These are phyloP conservation scores for Pyrgilauda ruficollis DNA, from an alignment of 2,113 vertebrate genomes.

Conservation along the genomic window DNA sequence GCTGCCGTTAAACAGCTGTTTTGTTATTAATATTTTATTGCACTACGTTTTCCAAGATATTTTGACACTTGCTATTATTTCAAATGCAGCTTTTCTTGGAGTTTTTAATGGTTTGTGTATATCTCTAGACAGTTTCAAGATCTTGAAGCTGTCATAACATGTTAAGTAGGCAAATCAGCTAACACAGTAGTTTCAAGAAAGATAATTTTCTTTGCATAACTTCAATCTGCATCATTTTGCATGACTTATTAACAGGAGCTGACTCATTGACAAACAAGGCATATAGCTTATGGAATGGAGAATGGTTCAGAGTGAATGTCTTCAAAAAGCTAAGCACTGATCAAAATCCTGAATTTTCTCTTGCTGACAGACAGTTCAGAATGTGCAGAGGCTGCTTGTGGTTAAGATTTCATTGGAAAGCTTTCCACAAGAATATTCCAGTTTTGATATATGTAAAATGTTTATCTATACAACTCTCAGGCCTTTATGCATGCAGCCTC, in stretches of 20 bases:
- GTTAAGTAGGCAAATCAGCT: constrained; percentile 67
- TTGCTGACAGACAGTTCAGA: constrained; percentile 47
- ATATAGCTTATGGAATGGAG: constrained; percentile 21
- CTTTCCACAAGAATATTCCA: background rate
- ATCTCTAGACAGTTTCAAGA: constrained; percentile 67
- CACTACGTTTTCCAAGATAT: constrained; percentile 60
- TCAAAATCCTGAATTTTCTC: constrained; percentile 63
- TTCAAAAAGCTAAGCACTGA: constrained; percentile 53
- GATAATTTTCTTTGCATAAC: constrained; percentile 56
- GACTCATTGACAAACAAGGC: constrained; percentile 64
- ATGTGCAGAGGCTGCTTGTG: constrained; percentile 41
- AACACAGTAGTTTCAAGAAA: constrained; percentile 60
- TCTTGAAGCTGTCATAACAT: constrained; percentile 68
- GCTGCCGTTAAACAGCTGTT: constrained; percentile 51
- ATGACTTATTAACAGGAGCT: constrained; percentile 67
- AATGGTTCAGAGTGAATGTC: constrained; percentile 29
- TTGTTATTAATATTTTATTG: constrained; percentile 73
- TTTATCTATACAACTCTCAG: constrained; percentile 56
- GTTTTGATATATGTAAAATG: background rate
- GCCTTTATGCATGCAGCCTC: constrained; percentile 11
- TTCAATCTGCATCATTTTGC: constrained; percentile 61
- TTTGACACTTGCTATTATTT: constrained; percentile 69
- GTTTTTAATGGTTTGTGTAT: constrained; percentile 71
- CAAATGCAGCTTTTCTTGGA: constrained; percentile 65
- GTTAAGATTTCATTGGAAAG: constrained; percentile 42